Percentiles rank a stretch among this genome's conserved stretches.
Conservation (phyloP, 2,888 invertebrate genomes). For the Petrolisthes cinctipes region DNA sequence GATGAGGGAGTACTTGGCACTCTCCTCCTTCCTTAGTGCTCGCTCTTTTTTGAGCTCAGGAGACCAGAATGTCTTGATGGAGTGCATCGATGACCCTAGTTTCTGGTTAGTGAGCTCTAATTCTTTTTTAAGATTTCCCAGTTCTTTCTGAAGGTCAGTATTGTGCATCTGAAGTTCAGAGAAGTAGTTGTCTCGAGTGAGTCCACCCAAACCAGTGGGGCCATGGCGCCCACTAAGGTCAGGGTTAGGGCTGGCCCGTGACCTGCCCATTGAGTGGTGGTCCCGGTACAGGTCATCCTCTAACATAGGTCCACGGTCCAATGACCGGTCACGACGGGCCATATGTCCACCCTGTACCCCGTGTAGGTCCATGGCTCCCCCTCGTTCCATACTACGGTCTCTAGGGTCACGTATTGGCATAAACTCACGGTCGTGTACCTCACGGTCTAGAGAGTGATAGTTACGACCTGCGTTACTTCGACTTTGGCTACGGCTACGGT, state of each 20-base stretch:
- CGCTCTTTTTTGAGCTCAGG: constrained; percentile 99
- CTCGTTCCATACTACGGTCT: constrained; percentile 69
- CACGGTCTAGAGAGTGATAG: constrained; percentile 77
- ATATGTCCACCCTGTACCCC: constrained; percentile 65
- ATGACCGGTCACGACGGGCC: constrained; percentile 74
- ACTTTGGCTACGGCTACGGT: constrained; percentile 85
- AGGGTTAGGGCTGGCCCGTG: constrained; percentile 71
- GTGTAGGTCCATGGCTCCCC: constrained; percentile 64
- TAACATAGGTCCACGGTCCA: constrained; percentile 74
- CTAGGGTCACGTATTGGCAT: constrained; percentile 81
- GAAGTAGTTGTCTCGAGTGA: constrained; percentile 77
- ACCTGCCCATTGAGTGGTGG: constrained; percentile 64
- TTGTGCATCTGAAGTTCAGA: constrained; percentile 94
- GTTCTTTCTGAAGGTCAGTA: constrained; percentile 92
- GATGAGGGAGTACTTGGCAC: constrained; percentile 94
- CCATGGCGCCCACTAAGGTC: constrained; percentile 70
- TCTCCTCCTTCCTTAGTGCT: constrained; percentile 95
- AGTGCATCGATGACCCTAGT: constrained; percentile 98
- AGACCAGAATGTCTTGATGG: constrained; percentile 99
- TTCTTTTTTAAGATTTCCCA: constrained; percentile 91
- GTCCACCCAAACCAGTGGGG: constrained; percentile 71
- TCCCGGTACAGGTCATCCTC: constrained; percentile 66
- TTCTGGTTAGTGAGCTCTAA: constrained; percentile 96
- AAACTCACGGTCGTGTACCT: constrained; percentile 85
- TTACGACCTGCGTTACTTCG: constrained; percentile 76